Evolutionary conservation across 1,140 invertebrate species (phyloP).

Genomic region (Stegodyphus mimosarum): DNA sequence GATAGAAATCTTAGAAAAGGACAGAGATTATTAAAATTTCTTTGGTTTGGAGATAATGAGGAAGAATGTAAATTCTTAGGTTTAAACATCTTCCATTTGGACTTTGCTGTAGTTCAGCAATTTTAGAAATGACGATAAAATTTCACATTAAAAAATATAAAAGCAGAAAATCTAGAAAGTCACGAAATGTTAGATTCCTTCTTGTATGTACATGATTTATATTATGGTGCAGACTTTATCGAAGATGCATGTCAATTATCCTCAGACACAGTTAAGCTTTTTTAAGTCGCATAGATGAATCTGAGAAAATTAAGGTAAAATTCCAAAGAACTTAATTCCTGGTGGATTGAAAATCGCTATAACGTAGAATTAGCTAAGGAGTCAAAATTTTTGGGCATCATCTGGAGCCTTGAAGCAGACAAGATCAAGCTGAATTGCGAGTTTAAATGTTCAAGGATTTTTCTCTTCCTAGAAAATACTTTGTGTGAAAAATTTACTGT

Average conservation of each 20-base stretch:
- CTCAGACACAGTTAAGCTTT: background rate
- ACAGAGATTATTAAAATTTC: slow-evolving; percentile 15
- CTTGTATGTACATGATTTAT: slow-evolving; percentile 18
- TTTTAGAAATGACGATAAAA: background rate
- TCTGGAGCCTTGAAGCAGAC: background rate
- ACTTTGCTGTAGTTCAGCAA: background rate
- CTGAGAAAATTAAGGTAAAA: slow-evolving; percentile 17
- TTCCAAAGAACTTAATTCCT: background rate
- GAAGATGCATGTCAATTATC: background rate
- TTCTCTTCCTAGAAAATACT: too few species aligned
- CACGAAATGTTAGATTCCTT: background rate
- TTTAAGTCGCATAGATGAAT: slow-evolving; percentile 12
- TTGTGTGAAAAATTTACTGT: slow-evolving; percentile 35
- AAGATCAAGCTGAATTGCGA: background rate
- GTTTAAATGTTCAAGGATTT: too few species aligned
- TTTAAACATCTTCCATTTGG: background rate
- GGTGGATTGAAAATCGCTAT: slow-evolving; percentile 3
- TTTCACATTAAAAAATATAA: background rate
- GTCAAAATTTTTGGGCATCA: background rate
- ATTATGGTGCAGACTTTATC: background rate
- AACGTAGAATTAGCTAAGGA: background rate
- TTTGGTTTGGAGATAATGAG: slow-evolving; percentile 10
- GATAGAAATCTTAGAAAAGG: slow-evolving; percentile 21
- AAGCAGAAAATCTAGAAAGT: background rate
- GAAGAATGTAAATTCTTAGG: background rate